A percentile compares a stretch with the other conserved stretches of the same genome.
phyloP scores from a whole-genome alignment of 2,113 vertebrate species.

The Dasypus novemcinctus region DNA sequence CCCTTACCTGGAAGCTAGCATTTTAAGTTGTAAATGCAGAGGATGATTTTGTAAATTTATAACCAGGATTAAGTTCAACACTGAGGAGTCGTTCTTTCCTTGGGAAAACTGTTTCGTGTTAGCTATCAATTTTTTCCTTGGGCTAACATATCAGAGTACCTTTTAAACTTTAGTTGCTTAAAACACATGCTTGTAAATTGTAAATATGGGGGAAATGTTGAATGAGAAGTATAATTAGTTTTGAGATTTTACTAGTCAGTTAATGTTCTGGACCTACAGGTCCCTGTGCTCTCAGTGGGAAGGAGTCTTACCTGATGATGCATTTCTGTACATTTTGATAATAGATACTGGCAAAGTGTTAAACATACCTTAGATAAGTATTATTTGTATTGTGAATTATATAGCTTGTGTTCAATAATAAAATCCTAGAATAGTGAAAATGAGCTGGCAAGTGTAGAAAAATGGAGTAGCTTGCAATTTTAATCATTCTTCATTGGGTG shows the following conservation, averaged over 20 bases:
- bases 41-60: not conserved
- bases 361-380: not conserved
- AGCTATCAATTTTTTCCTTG: not conserved
- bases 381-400: not conserved
- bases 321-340: not conserved
- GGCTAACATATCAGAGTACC: not conserved
- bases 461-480: conserved; percentile 1
- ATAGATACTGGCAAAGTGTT: not conserved
- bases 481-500: not conserved
- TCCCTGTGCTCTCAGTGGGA: not conserved
- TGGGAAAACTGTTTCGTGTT: not conserved
- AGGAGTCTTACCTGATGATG: not conserved
- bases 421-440: not conserved
- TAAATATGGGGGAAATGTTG: not conserved
- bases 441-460: not conserved
- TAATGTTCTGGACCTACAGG: not conserved
- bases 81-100: not conserved
- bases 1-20: not conserved
- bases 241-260: not conserved
- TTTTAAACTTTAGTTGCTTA: not conserved
- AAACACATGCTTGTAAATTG: not conserved
- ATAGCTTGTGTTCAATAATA: not conserved
- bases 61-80: not conserved
- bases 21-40: not conserved
- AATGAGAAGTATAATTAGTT: not conserved